Evolutionary conservation across 2,113 vertebrate species (phyloP).

Genomic region (Aptenodytes forsteri): DNA sequence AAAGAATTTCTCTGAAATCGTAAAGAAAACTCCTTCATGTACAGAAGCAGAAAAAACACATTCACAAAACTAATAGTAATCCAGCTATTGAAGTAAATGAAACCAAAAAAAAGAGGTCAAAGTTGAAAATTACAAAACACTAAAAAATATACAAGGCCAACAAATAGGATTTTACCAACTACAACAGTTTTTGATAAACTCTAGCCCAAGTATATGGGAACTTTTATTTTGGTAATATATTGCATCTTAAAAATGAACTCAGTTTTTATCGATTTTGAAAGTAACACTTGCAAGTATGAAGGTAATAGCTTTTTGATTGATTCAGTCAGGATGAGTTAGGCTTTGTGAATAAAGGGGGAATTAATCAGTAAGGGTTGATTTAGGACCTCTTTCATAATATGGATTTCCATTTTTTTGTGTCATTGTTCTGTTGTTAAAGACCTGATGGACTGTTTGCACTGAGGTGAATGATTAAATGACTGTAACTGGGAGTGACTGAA

Average conservation of each 20-base stretch:
- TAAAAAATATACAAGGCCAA: background rate
- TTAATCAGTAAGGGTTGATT: slow-evolving; percentile 78
- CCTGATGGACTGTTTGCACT: slow-evolving; percentile 58
- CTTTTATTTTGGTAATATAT: slow-evolving; percentile 75
- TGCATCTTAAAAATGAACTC: slow-evolving; percentile 79
- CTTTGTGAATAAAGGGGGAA: slow-evolving; percentile 73
- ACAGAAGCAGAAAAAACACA: background rate
- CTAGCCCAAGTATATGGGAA: slow-evolving; percentile 66
- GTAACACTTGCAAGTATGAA: slow-evolving; percentile 78
- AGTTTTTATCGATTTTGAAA: slow-evolving; percentile 83
- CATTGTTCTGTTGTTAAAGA: slow-evolving; percentile 75
- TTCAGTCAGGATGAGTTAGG: slow-evolving; percentile 79
- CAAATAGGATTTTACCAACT: slow-evolving; percentile 18
- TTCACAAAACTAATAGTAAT: background rate
- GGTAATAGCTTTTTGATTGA: slow-evolving; percentile 86
- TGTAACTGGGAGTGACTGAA: slow-evolving; percentile 4
- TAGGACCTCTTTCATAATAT: slow-evolving; percentile 72
- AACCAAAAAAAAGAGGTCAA: background rate
- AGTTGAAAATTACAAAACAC: slow-evolving; percentile 4
- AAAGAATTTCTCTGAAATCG: background rate
- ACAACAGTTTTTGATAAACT: slow-evolving; percentile 60
- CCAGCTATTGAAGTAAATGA: slow-evolving; percentile 14
- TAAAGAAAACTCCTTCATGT: background rate
- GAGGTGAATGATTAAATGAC: slow-evolving; percentile 65
- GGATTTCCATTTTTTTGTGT: slow-evolving; percentile 77